Evolutionary conservation across 92 coral and sea anemone genomes (phyloP), one percentile per base, ranked within the genome.

Genomic region (Chrysogorgia sp.): DNA sequence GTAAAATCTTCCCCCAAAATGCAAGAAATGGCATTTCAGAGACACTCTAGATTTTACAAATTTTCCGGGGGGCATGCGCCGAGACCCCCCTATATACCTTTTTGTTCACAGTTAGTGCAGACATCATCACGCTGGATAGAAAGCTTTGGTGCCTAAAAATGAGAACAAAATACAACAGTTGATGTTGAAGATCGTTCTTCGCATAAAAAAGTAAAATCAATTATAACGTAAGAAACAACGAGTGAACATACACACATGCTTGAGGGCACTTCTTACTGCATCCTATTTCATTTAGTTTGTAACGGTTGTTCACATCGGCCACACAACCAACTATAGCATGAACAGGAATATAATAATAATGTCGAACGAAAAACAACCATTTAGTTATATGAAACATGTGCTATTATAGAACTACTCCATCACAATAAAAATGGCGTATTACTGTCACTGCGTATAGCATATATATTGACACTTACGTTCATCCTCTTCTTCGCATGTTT

Each of bases 241-340:
- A 61, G 21, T 22, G 34, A 30, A 71, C 77, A 43, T 71, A 71
- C 77, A 22, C 12, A 57, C 77, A 71, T 0, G 77, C 58, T 32
- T 71, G 77, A 3, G 77, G 77, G 29, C 77, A 71, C 31, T 52
- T 49, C 10, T 31, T 41, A 32, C n/a, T 52, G 47, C 77, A 71
- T 15, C 77, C 77, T 15, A 71, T 33, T 32, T 19, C 2, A 57
- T 32, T 34, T 1, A 2, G 5, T 32, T 71, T 71, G 45, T 24
- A 71, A 9, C 29, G 26, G 55, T 8, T n/a, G 28, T 28, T 48
- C 13, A 71, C 43, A 3, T 25, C 32, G 48, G 23, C 20, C 77
- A 49, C 15, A 71, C 77, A 71, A 5, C 12, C 63, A 71, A 34
- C 77, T 71, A 28, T 15, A 71, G 47, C 23, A 26, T 43, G 2